phyloP scores from a whole-genome alignment of 2,113 vertebrate species.

The Hyaena hyaena region DNA sequence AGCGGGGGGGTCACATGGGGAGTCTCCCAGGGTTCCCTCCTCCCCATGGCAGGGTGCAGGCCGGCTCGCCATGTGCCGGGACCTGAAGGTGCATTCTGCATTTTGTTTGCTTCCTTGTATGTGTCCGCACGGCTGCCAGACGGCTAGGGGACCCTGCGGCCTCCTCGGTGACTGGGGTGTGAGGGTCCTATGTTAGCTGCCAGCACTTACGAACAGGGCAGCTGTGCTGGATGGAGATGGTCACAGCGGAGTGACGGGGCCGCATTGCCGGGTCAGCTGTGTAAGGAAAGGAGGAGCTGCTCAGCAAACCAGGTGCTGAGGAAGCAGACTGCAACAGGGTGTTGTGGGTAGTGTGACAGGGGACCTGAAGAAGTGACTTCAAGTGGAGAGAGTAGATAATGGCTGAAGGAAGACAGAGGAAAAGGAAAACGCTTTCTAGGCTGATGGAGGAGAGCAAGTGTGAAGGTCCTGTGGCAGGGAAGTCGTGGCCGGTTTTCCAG shows the following conservation, averaged over 20 bases:
- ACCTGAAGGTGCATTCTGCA: neutral
- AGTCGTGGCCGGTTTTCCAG: neutral
- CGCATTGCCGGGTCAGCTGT: neutral
- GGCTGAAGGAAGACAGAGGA: neutral
- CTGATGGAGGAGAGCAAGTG: neutral
- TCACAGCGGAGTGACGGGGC: neutral
- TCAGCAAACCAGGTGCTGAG: neutral
- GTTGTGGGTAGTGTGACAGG: rapidly evolving
- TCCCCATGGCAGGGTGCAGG: neutral
- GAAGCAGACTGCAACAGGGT: neutral
- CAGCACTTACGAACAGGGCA: neutral
- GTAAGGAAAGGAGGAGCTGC: neutral
- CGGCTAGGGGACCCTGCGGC: neutral
- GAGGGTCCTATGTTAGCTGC: neutral
- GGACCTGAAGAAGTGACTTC: neutral
- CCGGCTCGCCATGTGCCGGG: neutral
- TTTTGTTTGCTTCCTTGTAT: neutral
- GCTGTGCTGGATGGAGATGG: rapidly evolving
- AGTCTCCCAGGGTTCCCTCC: too few relatives aligned
- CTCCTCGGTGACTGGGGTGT: neutral
- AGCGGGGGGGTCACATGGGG: neutral
- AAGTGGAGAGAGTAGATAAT: neutral
- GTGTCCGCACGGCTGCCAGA: neutral
- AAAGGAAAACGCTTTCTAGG: neutral
- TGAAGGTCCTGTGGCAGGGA: neutral